These are phyloP conservation scores for Notarius quadriscutis DNA, from an alignment of 2,113 vertebrate genomes.

Conservation along the genomic window DNA sequence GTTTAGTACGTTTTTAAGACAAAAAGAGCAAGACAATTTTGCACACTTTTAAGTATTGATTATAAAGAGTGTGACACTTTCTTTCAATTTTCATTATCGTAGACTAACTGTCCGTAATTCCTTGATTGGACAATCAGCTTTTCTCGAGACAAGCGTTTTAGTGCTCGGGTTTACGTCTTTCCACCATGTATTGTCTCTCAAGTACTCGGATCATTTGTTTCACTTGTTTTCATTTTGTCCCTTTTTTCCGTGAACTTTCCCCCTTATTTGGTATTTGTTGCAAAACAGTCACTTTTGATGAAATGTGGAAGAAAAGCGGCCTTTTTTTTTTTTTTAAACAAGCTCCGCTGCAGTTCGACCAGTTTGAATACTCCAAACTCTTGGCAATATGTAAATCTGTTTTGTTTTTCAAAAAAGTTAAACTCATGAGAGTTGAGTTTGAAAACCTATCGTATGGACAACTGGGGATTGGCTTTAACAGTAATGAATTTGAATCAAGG, in stretches of 20 bases:
- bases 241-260: conserved; percentile 47
- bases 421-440: conserved; percentile 24
- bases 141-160: conserved; percentile 47
- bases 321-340: conserved; percentile 52
- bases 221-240: conserved; percentile 20
- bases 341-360: conserved; percentile 49
- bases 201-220: conserved; percentile 30
- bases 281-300: conserved; percentile 61
- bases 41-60: conserved; percentile 53
- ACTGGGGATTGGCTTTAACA: conserved; percentile 56
- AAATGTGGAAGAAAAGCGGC: conserved; percentile 45
- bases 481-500: conserved; percentile 58
- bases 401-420: conserved; percentile 41
- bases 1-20: conserved; percentile 44
- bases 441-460: conserved; percentile 32
- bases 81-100: conserved; percentile 42
- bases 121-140: conserved; percentile 59
- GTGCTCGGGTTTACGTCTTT: conserved; percentile 46
- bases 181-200: conserved; percentile 39
- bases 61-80: conserved; percentile 50
- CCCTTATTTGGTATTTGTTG: conserved; percentile 55
- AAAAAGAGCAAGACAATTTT: conserved; percentile 46
- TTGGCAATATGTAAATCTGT: conserved; percentile 62
- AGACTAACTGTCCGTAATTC: conserved; percentile 49
- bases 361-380: conserved; percentile 58